Evolutionary conservation across 2,113 vertebrate genomes (phyloP), one percentile per base, ranked within the genome.

Genomic region (Pteronura brasiliensis): DNA sequence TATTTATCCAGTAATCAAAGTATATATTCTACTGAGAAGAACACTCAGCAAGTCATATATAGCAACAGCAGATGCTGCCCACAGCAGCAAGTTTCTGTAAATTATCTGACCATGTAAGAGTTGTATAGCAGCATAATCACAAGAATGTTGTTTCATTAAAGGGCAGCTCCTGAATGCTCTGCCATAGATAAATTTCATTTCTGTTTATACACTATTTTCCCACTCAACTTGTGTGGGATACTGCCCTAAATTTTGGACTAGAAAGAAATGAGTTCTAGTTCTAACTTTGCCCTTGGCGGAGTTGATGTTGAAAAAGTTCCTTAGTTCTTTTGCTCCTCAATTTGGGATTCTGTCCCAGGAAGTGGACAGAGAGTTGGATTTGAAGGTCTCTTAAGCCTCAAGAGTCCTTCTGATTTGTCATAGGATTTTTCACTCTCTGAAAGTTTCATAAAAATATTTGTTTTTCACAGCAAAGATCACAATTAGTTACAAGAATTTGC

Each of bases 391-490:
- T 49, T 59, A 63, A 95, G 31, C 11, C 6, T 4, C n/a, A 27
- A 42, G 34, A 52, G 7, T 90, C 25, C 77, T 80, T 4, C 57
- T 93, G 42, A 65, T 82, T 59, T 95, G 20, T 71, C 42, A 59
- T 9, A 95, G 55, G 2, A 89, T 39, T 98, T 98, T 98, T 98
- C 52, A 85, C 71, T 79, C 59, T 59, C 27, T 96, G 90, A 95
- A 96, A 96, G 57, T 29, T 71, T 77, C 94, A 74, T 17, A 95
- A 87, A 52, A 97, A 97, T 92, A 72, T 85, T 36, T 27, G 52
- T 65, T 96, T 98, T 97, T 95, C 57, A 96, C 67, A 97, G 90
- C 61, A 77, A 95, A 61, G 63, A 89, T 93, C 42, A 93, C 47
- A 86, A 79, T 79, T 83, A 92, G 42, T 67, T 72, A 90, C 2